Conservation (phyloP, 2,888 invertebrate species). For the Adineta ricciae region DNA sequence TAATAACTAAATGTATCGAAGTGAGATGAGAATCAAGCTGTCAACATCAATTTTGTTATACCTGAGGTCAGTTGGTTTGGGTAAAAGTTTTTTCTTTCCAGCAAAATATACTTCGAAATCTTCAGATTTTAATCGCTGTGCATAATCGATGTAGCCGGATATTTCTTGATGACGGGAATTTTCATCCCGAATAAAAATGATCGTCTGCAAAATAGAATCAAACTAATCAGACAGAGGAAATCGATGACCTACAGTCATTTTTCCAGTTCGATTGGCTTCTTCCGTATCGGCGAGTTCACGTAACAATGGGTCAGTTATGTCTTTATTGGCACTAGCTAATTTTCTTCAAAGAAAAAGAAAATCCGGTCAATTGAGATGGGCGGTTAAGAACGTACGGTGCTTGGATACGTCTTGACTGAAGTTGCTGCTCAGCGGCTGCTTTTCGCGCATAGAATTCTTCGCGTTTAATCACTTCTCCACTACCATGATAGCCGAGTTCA, state of each 20-base stretch:
- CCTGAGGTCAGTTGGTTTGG: conserved; percentile 63
- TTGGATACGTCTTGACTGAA: conserved; percentile 47
- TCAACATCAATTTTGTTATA: conserved; percentile 46
- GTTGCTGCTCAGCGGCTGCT: conserved; percentile 48
- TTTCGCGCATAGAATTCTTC: conserved; percentile 51
- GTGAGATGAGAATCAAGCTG: no score
- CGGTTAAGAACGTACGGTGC: conserved; percentile 42
- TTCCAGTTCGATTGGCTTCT: conserved; percentile 63
- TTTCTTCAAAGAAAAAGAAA: conserved; percentile 39
- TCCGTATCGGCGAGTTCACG: conserved; percentile 65
- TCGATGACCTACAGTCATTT: conserved; percentile 56
- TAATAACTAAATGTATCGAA: conserved; percentile 51
- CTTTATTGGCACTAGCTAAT: conserved; percentile 48
- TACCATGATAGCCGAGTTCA: conserved; percentile 67
- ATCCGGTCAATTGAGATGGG: no score
- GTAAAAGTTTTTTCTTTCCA: conserved; percentile 59
- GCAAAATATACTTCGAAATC: conserved; percentile 69
- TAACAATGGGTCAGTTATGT: conserved; percentile 61
- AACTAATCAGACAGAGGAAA: not conserved
- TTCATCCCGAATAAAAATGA: conserved; percentile 65
- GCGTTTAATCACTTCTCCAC: conserved; percentile 50
- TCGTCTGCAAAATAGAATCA: conserved; percentile 47
- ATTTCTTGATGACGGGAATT: conserved; percentile 66
- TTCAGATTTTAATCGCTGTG: conserved; percentile 61
- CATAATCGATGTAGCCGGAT: conserved; percentile 74